Evolutionary conservation across 2,797 vertebrate genomes (phyloP).

Genomic region (Gobionotothen gibberifrons): DNA sequence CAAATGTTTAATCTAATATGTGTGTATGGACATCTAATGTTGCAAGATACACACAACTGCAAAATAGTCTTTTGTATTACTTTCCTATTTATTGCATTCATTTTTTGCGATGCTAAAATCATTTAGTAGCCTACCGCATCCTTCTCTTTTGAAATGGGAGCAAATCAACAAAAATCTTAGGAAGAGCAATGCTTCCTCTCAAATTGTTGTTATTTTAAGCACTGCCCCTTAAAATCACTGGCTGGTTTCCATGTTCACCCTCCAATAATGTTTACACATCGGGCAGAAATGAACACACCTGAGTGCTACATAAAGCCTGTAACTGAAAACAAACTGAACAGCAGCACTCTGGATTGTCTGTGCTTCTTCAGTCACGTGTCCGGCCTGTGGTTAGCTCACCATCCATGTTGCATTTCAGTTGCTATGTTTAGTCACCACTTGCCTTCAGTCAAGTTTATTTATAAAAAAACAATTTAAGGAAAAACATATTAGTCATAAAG

Average conservation of each 20-base stretch:
- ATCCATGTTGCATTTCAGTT: constrained; percentile 8
- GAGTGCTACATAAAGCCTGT: background rate
- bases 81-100: background rate
- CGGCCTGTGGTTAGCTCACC: constrained; percentile 14
- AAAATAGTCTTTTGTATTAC: background rate
- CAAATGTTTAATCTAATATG: background rate
- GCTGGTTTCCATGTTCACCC: background rate
- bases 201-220: constrained; percentile 2
- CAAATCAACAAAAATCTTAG: background rate
- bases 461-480: background rate
- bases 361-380: background rate
- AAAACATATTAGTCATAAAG: constrained; percentile 10
- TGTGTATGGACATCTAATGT: background rate
- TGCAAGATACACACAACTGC: background rate
- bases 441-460: constrained; percentile 9
- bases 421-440: constrained; percentile 17
- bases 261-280: background rate
- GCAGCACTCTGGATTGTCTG: background rate
- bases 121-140: background rate
- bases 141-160: background rate
- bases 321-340: background rate
- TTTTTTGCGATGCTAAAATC: background rate
- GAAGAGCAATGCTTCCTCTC: background rate
- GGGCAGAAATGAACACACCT: background rate
- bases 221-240: too few species aligned